These are phyloP conservation scores for Excalfactoria chinensis DNA, from an alignment of 2,113 vertebrate genomes.

Conservation along the genomic window DNA sequence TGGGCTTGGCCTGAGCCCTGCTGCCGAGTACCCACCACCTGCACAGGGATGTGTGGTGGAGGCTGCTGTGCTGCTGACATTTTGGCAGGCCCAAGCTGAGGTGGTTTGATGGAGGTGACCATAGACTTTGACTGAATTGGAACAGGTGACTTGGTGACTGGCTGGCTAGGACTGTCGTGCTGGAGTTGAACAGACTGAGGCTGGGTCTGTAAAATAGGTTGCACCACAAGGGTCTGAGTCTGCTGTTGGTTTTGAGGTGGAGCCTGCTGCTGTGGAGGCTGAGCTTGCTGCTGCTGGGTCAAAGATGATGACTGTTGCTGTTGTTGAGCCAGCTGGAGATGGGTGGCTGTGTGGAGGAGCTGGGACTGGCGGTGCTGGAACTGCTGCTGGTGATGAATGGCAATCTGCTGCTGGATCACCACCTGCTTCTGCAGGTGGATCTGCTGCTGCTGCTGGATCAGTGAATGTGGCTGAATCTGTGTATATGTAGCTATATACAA, in stretches of 20 bases:
- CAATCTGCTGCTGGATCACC: constrained; percentile 85
- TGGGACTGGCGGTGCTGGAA: constrained; percentile 92
- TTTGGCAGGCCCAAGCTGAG: constrained; percentile 77
- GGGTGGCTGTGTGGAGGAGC: constrained; percentile 90
- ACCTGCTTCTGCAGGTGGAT: constrained; percentile 86
- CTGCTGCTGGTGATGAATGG: constrained; percentile 87
- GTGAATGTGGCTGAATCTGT: constrained; percentile 83
- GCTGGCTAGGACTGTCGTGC: constrained; percentile 70
- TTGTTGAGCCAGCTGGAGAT: constrained; percentile 84
- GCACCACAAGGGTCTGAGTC: constrained; percentile 94
- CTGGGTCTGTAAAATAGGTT: constrained; percentile 91
- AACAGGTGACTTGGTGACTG: constrained; percentile 82
- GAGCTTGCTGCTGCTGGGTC: constrained; percentile 78
- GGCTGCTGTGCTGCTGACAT: constrained; percentile 76
- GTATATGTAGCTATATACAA: constrained; percentile 79
- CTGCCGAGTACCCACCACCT: constrained; percentile 93
- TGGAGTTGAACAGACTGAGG: constrained; percentile 73
- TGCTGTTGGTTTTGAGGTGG: constrained; percentile 74
- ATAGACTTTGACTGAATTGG: constrained; percentile 91
- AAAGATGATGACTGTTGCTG: constrained; percentile 78
- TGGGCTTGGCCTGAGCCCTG: constrained; percentile 86
- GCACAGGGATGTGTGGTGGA: constrained; percentile 92
- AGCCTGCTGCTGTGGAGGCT: constrained; percentile 71
- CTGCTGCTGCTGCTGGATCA: constrained; percentile 88
- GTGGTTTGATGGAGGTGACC: constrained; percentile 81